These are phyloP conservation scores for Sminthopsis crassicaudata DNA, from an alignment of 2,113 vertebrate genomes.

Conservation along the genomic window DNA sequence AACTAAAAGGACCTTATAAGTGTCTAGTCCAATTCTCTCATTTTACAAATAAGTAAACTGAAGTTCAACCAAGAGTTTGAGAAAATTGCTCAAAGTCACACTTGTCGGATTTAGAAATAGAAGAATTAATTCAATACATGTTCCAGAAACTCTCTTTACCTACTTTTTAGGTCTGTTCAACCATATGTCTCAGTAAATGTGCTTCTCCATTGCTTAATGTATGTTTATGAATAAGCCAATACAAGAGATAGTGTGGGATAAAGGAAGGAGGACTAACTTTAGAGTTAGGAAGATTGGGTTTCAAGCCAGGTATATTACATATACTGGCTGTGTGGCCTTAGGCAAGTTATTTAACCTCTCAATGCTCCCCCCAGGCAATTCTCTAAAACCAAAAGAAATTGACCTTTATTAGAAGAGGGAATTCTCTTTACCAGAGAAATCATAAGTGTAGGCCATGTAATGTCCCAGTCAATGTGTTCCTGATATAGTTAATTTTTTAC, in stretches of 20 bases:
- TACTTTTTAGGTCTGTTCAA: background rate
- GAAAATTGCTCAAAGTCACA: background rate
- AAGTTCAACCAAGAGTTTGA: background rate
- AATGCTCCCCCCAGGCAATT: background rate
- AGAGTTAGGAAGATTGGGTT: background rate
- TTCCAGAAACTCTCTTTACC: background rate
- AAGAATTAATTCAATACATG: background rate
- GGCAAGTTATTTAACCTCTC: background rate
- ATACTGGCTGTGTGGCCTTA: background rate
- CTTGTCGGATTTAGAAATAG: slow-evolving; percentile 18
- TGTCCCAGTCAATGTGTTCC: background rate
- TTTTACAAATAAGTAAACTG: background rate
- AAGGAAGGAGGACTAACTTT: background rate
- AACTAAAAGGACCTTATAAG: background rate
- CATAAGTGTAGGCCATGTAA: background rate
- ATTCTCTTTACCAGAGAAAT: background rate
- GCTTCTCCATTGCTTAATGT: background rate
- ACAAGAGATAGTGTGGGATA: background rate
- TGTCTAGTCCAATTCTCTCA: background rate
- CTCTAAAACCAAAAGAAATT: background rate
- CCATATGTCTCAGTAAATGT: background rate
- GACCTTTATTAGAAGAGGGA: background rate
- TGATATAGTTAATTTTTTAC: background rate
- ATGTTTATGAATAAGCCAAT: background rate
- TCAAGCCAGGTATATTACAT: background rate